These are phyloP conservation scores for Amia ocellicauda DNA, from an alignment of 2,113 vertebrate species.

Conservation along the genomic window DNA sequence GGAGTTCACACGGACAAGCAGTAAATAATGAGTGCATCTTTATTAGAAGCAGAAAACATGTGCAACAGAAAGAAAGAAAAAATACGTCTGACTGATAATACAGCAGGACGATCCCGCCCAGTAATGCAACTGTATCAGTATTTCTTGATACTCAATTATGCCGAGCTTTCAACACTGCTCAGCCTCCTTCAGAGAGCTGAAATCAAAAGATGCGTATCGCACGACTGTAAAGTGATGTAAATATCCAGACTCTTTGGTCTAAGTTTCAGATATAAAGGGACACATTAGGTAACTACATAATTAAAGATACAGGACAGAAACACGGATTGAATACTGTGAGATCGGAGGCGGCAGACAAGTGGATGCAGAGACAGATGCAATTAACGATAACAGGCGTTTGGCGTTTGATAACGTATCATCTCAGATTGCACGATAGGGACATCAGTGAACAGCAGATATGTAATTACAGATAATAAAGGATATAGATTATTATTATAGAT, in stretches of 20 bases:
- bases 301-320: not conserved
- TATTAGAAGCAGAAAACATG: too few relatives aligned
- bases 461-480: conserved; percentile 15
- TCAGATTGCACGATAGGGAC: conserved; percentile 3
- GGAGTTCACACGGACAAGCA: too few relatives aligned
- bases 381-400: not conserved
- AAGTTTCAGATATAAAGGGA: not conserved
- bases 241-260: not conserved
- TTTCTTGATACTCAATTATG: too few relatives aligned
- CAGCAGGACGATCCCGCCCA: too few relatives aligned
- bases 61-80: too few relatives aligned
- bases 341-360: not conserved
- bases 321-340: not conserved
- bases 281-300: not conserved
- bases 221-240: too few relatives aligned
- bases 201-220: too few relatives aligned
- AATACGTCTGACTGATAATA: too few relatives aligned
- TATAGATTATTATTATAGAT: conserved; percentile 6
- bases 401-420: not conserved
- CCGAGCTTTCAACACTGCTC: too few relatives aligned
- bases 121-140: too few relatives aligned
- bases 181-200: too few relatives aligned
- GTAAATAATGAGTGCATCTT: too few relatives aligned
- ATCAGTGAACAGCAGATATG: not conserved
- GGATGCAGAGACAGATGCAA: not conserved